Evolutionary conservation across 1,140 invertebrate species (phyloP).

Genomic region (Zaprionus vittiger): DNA sequence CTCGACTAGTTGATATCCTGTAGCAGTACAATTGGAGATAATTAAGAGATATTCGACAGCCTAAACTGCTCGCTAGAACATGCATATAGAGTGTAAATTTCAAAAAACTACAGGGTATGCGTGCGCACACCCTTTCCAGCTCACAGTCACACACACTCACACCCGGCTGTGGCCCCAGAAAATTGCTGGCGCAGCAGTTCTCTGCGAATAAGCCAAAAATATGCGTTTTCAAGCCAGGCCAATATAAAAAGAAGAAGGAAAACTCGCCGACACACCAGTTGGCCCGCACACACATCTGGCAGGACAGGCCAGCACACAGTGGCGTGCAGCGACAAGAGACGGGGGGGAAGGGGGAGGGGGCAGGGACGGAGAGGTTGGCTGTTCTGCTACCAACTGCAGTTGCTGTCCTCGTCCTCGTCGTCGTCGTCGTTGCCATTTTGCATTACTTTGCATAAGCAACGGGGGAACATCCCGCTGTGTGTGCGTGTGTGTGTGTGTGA

Average conservation of each 20-base stretch:
- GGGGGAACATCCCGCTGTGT: conserved; percentile 42
- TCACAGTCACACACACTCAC: conserved; percentile 13
- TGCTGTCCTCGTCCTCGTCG: neutral
- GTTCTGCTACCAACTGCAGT: conserved; percentile 66
- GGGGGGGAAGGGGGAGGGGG: too few relatives aligned
- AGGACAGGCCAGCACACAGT: conserved; percentile 49
- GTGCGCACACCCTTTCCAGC: neutral
- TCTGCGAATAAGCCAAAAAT: conserved; percentile 81
- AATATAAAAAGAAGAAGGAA: conserved; percentile 67
- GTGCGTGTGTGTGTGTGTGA: conserved; percentile 9
- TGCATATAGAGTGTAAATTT: neutral
- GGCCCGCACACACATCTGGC: conserved; percentile 56
- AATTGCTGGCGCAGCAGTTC: conserved; percentile 79
- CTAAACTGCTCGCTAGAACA: too few relatives aligned
- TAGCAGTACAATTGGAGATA: neutral
- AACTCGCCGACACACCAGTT: conserved; percentile 23
- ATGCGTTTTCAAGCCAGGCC: conserved; percentile 77
- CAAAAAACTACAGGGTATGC: conserved; percentile 23
- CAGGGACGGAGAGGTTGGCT: neutral
- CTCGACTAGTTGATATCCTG: neutral
- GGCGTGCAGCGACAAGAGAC: neutral
- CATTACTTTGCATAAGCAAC: conserved; percentile 77
- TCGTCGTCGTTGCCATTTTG: conserved; percentile 69
- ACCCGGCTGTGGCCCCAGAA: conserved; percentile 43
- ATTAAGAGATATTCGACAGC: neutral